Conservation (phyloP, 1,140 invertebrate species). For the Heliconius hermathena region DNA sequence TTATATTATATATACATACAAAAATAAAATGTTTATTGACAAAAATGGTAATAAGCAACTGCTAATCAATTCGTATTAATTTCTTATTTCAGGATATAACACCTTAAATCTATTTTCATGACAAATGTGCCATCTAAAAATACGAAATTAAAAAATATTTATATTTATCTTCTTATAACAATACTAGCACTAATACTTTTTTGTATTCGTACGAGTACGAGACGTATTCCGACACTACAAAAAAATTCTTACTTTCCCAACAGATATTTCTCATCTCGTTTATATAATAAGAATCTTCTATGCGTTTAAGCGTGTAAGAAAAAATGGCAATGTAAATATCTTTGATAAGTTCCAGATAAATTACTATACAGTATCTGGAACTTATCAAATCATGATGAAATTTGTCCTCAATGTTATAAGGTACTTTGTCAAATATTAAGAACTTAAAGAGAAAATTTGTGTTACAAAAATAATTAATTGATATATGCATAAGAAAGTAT, state of each 20-base stretch:
- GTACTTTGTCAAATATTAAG: not conserved
- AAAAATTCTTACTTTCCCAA: not conserved
- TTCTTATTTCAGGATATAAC: not conserved
- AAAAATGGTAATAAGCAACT: not conserved
- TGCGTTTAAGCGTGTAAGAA: not conserved
- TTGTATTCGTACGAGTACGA: not conserved
- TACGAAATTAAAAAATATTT: not conserved
- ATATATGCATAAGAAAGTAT: not conserved
- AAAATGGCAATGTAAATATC: not conserved
- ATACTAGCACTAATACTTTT: not conserved
- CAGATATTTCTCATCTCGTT: not conserved
- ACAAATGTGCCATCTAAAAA: slow-evolving; percentile 2
- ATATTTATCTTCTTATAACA: not conserved
- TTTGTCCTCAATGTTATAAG: not conserved
- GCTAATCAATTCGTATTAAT: not conserved
- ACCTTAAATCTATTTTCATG: not conserved
- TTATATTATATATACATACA: not conserved
- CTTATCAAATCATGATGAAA: not conserved
- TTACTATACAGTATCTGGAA: not conserved
- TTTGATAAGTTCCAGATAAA: not conserved
- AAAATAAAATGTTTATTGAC: not conserved
- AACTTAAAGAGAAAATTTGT: not conserved
- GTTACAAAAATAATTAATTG: not conserved
- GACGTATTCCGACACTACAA: not conserved
- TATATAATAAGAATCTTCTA: not conserved